Conservation (phyloP, 1,140 invertebrate species). For the Dendrolimus kikuchii region DNA sequence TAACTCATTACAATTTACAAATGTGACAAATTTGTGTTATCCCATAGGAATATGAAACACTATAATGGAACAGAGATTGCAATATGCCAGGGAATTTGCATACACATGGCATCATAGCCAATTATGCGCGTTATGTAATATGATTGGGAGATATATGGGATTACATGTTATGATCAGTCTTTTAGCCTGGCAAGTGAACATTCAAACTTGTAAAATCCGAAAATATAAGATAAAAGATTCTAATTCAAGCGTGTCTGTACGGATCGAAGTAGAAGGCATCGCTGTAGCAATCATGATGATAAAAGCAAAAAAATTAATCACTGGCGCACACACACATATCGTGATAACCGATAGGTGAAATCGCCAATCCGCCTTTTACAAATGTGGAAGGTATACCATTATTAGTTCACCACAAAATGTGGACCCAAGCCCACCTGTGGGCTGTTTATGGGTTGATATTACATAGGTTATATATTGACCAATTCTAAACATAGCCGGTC, state of each 20-base stretch:
- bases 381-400: no score
- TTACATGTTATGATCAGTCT: background rate
- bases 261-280: constrained; percentile 4
- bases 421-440: no score
- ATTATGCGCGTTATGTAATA: constrained; percentile 11
- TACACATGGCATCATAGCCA: constrained; percentile 14
- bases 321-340: no score
- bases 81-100: constrained; percentile 37
- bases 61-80: constrained; percentile 29
- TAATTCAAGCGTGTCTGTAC: background rate
- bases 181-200: background rate
- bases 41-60: constrained; percentile 30
- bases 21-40: constrained; percentile 5
- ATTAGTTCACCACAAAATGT: no score
- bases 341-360: no score
- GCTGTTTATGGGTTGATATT: no score
- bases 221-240: no score
- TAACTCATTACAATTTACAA: constrained; percentile 17
- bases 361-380: no score
- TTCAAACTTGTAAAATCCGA: no score
- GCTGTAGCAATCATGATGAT: constrained; percentile 1
- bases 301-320: background rate
- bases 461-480: no score
- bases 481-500: no score
- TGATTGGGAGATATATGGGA: constrained; percentile 11